A percentile compares a stretch with the other conserved stretches of the same genome.
Evolutionary conservation across 2,797 vertebrate genomes (phyloP).

Genomic region (Furcifer pardalis): DNA sequence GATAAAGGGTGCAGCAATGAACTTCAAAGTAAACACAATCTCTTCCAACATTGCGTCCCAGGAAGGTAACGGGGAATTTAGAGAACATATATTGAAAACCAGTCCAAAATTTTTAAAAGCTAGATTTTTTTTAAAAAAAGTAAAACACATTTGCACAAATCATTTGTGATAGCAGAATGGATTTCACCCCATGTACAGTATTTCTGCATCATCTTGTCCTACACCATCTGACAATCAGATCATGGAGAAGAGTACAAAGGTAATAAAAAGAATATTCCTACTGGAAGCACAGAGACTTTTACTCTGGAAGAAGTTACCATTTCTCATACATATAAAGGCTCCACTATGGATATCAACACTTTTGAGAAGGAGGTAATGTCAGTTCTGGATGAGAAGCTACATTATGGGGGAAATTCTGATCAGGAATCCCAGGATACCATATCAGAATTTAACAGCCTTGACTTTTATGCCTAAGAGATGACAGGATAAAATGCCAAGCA

Average conservation of each 20-base stretch:
- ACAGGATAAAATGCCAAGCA: slow-evolving; percentile 66
- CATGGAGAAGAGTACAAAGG: slow-evolving; percentile 16
- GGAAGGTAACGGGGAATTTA: background rate
- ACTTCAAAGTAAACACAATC: background rate
- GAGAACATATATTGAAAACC: background rate
- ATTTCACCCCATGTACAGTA: background rate
- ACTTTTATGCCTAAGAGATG: slow-evolving; percentile 64
- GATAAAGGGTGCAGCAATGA: background rate
- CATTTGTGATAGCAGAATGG: background rate
- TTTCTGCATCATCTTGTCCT: background rate
- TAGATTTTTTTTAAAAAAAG: background rate
- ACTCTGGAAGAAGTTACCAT: slow-evolving; percentile 62
- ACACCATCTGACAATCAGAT: slow-evolving; percentile 24
- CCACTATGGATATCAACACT: slow-evolving; percentile 60
- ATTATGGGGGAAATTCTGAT: slow-evolving; percentile 72
- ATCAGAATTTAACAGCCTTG: slow-evolving; percentile 71
- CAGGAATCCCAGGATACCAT: slow-evolving; percentile 73
- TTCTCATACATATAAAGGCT: slow-evolving; percentile 68
- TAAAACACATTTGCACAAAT: background rate
- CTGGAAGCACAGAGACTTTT: slow-evolving; percentile 65
- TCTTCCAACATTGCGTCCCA: background rate
- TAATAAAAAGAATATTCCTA: slow-evolving; percentile 45
- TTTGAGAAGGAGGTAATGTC: slow-evolving; percentile 68
- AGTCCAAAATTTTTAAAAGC: background rate
- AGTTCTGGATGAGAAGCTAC: slow-evolving; percentile 71